A percentile compares a stretch with the other conserved stretches of the same genome.
These are phyloP conservation scores for Oncopeltus fasciatus DNA, from an alignment of 1,140 invertebrate species.

Conservation along the genomic window DNA sequence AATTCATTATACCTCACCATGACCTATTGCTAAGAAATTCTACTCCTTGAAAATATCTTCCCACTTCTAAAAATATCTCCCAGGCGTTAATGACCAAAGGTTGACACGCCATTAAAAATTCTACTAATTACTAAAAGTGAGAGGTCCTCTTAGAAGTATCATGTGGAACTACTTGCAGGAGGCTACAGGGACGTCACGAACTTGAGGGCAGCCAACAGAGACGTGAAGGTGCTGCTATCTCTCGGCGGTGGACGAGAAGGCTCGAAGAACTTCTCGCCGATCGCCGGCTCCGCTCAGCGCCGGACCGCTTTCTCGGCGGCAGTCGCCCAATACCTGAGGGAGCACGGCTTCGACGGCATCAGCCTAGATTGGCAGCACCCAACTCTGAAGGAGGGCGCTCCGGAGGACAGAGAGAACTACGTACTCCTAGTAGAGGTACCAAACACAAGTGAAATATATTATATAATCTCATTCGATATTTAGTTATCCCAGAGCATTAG, in stretches of 20 bases:
- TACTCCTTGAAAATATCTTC: too few species aligned
- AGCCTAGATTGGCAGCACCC: slow-evolving; percentile 89
- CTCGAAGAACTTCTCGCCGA: slow-evolving; percentile 63
- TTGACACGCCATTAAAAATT: too few species aligned
- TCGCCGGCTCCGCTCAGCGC: slow-evolving; percentile 56
- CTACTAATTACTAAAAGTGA: too few species aligned
- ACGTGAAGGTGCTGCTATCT: slow-evolving; percentile 56
- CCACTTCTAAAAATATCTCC: too few species aligned
- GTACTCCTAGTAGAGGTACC: slow-evolving; percentile 16
- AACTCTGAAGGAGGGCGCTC: slow-evolving; percentile 25
- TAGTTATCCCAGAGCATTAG: too few species aligned
- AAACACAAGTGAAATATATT: too few species aligned
- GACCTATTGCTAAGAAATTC: too few species aligned
- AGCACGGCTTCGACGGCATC: slow-evolving; percentile 69
- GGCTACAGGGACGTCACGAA: slow-evolving; percentile 5
- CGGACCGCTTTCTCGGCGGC: slow-evolving; percentile 55
- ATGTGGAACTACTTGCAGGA: too few species aligned
- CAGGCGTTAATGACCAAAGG: too few species aligned
- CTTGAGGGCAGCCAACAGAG: background rate
- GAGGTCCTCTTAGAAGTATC: too few species aligned
- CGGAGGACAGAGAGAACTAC: slow-evolving; percentile 19
- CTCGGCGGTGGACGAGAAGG: slow-evolving; percentile 84
- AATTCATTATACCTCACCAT: too few species aligned
- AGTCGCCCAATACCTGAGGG: slow-evolving; percentile 56
- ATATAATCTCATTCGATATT: too few species aligned